Evolutionary conservation across 2,797 vertebrate species (phyloP).

Genomic region (Iguana delicatissima): DNA sequence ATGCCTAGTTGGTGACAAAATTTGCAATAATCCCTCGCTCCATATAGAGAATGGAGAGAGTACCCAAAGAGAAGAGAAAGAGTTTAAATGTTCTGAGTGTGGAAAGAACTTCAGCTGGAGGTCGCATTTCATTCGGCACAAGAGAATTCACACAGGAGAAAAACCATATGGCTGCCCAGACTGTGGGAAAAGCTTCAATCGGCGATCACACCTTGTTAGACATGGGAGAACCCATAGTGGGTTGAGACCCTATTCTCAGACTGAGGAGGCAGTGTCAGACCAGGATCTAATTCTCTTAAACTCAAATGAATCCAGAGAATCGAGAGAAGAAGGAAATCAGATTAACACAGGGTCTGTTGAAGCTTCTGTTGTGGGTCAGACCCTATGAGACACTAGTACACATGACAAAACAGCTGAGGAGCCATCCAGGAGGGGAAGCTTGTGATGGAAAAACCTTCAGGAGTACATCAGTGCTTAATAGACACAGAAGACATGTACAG

Average conservation of each 20-base stretch:
- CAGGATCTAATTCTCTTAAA: neutral
- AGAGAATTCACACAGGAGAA: constrained; percentile 54
- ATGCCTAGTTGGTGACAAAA: constrained; percentile 40
- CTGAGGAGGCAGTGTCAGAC: neutral
- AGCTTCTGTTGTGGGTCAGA: neutral
- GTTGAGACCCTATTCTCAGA: neutral
- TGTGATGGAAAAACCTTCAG: neutral
- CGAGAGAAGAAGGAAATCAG: neutral
- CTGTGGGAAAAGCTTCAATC: constrained; percentile 40
- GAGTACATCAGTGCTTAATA: neutral
- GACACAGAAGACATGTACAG: neutral
- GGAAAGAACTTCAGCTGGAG: constrained; percentile 52
- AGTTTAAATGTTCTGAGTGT: constrained; percentile 51
- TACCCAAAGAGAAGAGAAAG: constrained; percentile 42
- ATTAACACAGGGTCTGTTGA: neutral
- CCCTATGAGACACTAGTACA: too few species aligned
- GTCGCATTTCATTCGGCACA: constrained; percentile 47
- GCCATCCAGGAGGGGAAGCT: too few species aligned
- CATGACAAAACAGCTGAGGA: neutral
- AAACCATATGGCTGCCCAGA: constrained; percentile 53
- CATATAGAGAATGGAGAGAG: constrained; percentile 28
- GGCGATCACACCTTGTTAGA: constrained; percentile 28
- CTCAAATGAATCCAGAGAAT: neutral
- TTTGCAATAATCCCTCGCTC: constrained; percentile 22
- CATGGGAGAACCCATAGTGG: constrained; percentile 17